Base-by-base conservation (phyloP, 2,797 vertebrate species). In the Sphenodon punctatus region DNA sequence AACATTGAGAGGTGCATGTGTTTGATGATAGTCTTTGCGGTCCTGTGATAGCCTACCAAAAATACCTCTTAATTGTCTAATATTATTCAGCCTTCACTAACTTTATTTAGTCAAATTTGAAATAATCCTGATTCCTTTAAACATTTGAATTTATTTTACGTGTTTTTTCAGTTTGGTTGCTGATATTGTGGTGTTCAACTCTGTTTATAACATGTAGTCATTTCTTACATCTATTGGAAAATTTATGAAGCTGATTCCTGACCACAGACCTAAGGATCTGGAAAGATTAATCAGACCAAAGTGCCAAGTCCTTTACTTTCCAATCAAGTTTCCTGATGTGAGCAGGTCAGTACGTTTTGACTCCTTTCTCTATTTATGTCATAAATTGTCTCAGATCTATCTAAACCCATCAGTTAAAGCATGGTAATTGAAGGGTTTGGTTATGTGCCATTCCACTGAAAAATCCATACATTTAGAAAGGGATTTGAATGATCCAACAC, bases 171-270 rank as follows among this genome's bases (percentile, higher is more conserved):
- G 98, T 93, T 94, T 99, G 92, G 98, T 99, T 80, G 96, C 98
- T 61, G 97, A 99, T 79, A 88, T 94, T 49, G 97, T 99, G 82
- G 96, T 96, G 43, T 99, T 99, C 94, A 99, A 99, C 96, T 99
- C 98, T 0, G 42, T 76, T 58, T 99, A 98, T 96, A 99, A 99
- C 95, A 98, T 98, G 98, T 96, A 99, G 75, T 98, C 98, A 39
- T 99, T 99, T 93, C 96, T 95, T 66, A 96, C 91, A 11, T 97
- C 97, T 85, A 96, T 99, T 86, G 91, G 91, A 59, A 95, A 95
- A 88, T 99, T 98, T 93, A 95, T 98, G 96, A 98, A 97, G 93
- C 95, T 96, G 94, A 97, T 99, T 88, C 98, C 98, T 45, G 98
- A 99, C 95, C 97, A 98, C 88, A 96, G 98, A 80, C 98, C 98